Evolutionary conservation across 2,888 invertebrate genomes (phyloP).

Genomic region (Chrysina gloriosa): DNA sequence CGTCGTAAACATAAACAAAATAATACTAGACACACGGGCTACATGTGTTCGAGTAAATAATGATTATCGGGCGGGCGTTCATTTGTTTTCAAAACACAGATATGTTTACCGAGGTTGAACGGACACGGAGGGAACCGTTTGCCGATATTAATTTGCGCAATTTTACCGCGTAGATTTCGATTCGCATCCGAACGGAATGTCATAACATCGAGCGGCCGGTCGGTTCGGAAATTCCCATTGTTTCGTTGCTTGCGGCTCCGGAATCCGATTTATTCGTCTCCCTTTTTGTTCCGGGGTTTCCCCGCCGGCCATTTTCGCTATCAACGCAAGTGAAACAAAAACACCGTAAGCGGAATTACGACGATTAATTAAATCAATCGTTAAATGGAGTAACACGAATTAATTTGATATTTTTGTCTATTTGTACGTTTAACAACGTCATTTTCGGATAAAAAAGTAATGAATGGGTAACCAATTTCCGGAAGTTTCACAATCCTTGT

Average conservation of each 20-base stretch:
- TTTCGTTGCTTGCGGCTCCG: neutral
- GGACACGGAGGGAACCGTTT: neutral
- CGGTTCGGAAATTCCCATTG: constrained; percentile 13
- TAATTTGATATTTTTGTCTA: too few relatives aligned
- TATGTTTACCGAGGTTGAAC: constrained; percentile 29
- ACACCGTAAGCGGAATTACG: neutral
- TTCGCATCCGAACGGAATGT: constrained; percentile 5
- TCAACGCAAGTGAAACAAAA: neutral
- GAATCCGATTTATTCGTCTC: neutral
- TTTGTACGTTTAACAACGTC: too few relatives aligned
- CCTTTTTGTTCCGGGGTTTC: neutral
- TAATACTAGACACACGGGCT: constrained; percentile 9
- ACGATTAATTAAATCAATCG: neutral
- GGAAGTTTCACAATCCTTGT: too few relatives aligned
- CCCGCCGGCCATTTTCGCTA: neutral
- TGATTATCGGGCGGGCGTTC: constrained; percentile 25
- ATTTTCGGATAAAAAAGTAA: too few relatives aligned
- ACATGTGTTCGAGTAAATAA: constrained; percentile 24
- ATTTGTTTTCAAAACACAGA: constrained; percentile 30
- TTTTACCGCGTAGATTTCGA: constrained; percentile 5
- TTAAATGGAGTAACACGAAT: too few relatives aligned
- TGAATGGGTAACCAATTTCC: too few relatives aligned
- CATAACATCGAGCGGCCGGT: neutral
- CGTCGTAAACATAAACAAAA: constrained; percentile 32
- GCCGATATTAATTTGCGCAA: constrained; percentile 32